Evolutionary conservation across 2,797 vertebrate species (phyloP).

Genomic region (Lepus townsendii): DNA sequence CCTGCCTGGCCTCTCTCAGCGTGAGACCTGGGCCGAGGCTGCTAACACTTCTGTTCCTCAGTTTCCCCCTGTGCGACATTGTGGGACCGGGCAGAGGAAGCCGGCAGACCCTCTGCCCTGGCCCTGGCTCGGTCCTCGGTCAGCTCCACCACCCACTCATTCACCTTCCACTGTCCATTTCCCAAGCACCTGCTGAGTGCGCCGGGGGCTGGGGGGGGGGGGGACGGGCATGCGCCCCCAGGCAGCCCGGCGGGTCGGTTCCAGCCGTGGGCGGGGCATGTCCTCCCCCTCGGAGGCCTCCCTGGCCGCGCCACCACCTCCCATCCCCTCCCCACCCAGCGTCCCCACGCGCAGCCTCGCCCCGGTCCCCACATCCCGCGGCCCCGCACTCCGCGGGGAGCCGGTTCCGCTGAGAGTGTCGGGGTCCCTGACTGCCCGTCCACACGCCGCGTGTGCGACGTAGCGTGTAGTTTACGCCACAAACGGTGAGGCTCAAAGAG

Average conservation of each 20-base stretch:
- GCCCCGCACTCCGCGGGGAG: neutral
- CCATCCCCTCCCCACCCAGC: neutral
- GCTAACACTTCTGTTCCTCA: slow-evolving; percentile 63
- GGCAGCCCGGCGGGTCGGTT: slow-evolving; percentile 15
- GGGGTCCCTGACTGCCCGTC: neutral
- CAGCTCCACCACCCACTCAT: no score
- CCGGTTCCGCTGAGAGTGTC: slow-evolving; percentile 78
- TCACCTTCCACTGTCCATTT: neutral
- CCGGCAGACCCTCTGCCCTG: neutral
- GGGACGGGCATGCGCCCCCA: neutral
- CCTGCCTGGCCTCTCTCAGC: slow-evolving; percentile 65
- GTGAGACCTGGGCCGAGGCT: slow-evolving; percentile 42
- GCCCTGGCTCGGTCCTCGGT: no score
- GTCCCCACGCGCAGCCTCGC: neutral
- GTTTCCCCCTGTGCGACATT: slow-evolving; percentile 8
- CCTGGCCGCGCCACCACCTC: neutral
- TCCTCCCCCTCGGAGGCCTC: neutral
- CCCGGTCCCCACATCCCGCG: slow-evolving; percentile 37
- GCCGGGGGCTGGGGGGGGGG: neutral
- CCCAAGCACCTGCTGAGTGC: slow-evolving; percentile 24
- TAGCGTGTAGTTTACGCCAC: slow-evolving; percentile 60
- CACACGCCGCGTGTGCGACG: slow-evolving; percentile 49
- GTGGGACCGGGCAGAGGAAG: neutral
- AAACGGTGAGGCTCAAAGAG: slow-evolving; percentile 52
- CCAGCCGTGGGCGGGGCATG: neutral